Base-by-base conservation (phyloP, 2,797 vertebrate genomes). In the Notolabrus celidotus region DNA sequence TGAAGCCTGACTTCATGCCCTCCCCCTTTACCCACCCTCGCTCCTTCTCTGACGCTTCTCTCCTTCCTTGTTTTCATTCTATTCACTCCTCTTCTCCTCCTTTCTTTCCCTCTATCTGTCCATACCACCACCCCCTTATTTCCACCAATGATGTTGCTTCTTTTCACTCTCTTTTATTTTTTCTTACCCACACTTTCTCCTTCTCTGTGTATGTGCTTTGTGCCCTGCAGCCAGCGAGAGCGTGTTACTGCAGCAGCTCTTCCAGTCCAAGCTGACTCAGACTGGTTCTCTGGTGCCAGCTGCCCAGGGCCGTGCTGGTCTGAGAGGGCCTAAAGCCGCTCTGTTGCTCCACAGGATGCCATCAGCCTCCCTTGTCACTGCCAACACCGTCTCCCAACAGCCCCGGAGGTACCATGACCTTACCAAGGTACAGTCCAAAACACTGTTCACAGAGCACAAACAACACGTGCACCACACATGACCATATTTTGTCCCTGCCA, bases 221-320 rank as follows among this genome's bases (percentile, higher is more conserved):
- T 83, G 73, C 81, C 72, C 63, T 0, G 63, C 88, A 99, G 97
- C 97, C 77, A 98, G 97, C 85, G 97, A 98, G 92, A 97, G 95
- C 33, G 93, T 98, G 58, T 91, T 98, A 80, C 90, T 99, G 89
- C 95, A 93, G 89, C 97, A 97, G 50, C 91, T 98, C 92, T 99
- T 99, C 92, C 96, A 96, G 91, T 95, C 95, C 80, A 98, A 97
- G 88, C 87, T 98, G 93, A 97, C 96, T 74, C 96, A 95, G 74
- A 98, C 96, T 4, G 97, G 97, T 77, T 97, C 96, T 43, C 94
- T 99, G 86, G 71, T 97, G 74, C 94, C 96, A 71, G 92, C 94
- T 79, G 78, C 74, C 9, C 94, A 92, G 63, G 91, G 95, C 74
- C 91, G 91, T 49, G 82, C 94, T 47, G 95, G 95, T 78, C 90